Evolutionary conservation across 1,140 invertebrate genomes (phyloP).

Genomic region (Arctopsyche grandis): DNA sequence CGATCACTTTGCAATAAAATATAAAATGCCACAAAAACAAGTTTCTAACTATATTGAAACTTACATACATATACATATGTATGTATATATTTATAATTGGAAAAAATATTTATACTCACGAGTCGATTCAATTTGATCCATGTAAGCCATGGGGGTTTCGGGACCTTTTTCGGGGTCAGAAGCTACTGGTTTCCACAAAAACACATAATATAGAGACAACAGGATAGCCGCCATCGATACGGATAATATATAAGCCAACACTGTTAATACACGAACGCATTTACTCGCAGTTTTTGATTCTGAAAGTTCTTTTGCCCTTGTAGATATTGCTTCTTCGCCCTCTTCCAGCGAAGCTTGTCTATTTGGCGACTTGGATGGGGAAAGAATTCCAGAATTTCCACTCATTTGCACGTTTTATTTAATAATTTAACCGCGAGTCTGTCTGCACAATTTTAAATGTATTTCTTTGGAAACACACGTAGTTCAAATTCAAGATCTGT

Average conservation of each 20-base stretch:
- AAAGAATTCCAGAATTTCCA: constrained; percentile 43
- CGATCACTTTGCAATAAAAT: too few relatives aligned
- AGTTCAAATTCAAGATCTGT: neutral
- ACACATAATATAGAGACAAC: constrained; percentile 85
- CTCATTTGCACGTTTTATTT: constrained; percentile 34
- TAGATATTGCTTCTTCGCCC: constrained; percentile 57
- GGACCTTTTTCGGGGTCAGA: constrained; percentile 56
- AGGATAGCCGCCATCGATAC: constrained; percentile 95
- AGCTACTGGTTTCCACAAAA: constrained; percentile 81
- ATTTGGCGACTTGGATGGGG: constrained; percentile 39
- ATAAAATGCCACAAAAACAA: too few relatives aligned
- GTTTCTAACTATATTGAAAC: too few relatives aligned
- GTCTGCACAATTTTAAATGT: constrained; percentile 12
- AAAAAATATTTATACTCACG: neutral
- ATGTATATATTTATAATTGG: too few relatives aligned
- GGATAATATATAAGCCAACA: constrained; percentile 93
- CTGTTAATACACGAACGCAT: constrained; percentile 88
- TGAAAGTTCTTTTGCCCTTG: constrained; percentile 72
- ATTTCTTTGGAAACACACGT: too few relatives aligned
- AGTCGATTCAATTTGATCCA: neutral
- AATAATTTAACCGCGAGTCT: too few relatives aligned
- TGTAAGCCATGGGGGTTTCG: constrained; percentile 48
- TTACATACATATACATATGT: too few relatives aligned
- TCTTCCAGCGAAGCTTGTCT: constrained; percentile 36
- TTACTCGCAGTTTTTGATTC: constrained; percentile 83